Conservation (phyloP, 2,888 invertebrate genomes). For the Arrhopalites spinosus region DNA sequence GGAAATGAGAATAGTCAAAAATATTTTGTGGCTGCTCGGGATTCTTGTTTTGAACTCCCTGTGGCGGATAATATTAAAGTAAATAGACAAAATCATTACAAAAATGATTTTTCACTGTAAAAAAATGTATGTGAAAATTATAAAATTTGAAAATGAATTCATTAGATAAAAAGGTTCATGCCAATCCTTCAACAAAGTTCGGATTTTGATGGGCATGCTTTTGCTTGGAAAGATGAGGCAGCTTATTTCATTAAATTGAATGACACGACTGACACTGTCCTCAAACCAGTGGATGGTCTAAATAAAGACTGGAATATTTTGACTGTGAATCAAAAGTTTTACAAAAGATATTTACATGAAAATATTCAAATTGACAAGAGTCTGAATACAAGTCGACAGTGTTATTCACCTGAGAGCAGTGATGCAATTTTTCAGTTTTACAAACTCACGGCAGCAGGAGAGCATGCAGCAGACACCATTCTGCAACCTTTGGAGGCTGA, state of each 20-base stretch:
- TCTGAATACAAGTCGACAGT: background rate
- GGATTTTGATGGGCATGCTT: conserved; percentile 18
- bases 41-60: no score
- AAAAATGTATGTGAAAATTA: background rate
- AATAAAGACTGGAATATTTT: conserved; percentile 14
- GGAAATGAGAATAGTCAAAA: background rate
- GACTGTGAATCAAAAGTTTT: background rate
- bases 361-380: background rate
- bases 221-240: background rate
- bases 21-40: background rate
- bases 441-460: background rate
- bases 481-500: background rate
- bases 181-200: conserved; percentile 5
- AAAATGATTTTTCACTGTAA: background rate
- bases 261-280: background rate
- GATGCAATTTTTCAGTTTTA: background rate
- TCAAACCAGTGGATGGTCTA: background rate
- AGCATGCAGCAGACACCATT: background rate
- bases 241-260: conserved; percentile 4
- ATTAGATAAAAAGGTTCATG: conserved; percentile 9
- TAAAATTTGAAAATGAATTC: background rate
- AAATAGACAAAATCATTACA: background rate
- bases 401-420: background rate
- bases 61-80: background rate
- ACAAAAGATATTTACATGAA: background rate